Conservation (phyloP, 2,888 invertebrate species). For the Lochmaea crataegi region DNA sequence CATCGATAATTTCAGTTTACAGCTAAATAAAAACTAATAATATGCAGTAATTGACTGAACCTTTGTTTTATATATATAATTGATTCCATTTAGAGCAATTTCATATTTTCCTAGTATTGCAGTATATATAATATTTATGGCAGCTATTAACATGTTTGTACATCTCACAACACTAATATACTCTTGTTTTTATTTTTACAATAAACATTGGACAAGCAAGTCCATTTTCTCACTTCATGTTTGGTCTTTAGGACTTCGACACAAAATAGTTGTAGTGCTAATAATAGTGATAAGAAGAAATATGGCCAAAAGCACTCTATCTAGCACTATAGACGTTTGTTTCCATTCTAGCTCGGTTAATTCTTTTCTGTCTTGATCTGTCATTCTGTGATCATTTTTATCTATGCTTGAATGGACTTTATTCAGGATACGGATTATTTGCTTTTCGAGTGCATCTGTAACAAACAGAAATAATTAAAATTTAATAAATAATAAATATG, state of each 20-base stretch:
- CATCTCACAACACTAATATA: background rate
- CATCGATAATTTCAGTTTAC: too few species aligned
- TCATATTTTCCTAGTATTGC: too few species aligned
- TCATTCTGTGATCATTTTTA: slow-evolving; percentile 80
- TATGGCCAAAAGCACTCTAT: slow-evolving; percentile 79
- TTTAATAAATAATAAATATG: background rate
- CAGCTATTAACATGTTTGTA: background rate
- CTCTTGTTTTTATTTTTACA: background rate
- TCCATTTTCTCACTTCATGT: slow-evolving; percentile 27
- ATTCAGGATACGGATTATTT: slow-evolving; percentile 75
- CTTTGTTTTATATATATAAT: too few species aligned
- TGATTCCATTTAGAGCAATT: too few species aligned
- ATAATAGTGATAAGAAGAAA: slow-evolving; percentile 82
- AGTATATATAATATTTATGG: too few species aligned
- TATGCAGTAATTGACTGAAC: too few species aligned
- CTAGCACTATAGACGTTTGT: slow-evolving; percentile 84
- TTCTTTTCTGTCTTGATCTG: slow-evolving; percentile 83
- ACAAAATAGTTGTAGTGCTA: slow-evolving; percentile 83
- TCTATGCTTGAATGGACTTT: slow-evolving; percentile 82
- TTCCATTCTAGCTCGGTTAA: slow-evolving; percentile 88
- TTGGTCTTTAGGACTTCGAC: slow-evolving; percentile 71
- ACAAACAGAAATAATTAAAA: slow-evolving; percentile 9
- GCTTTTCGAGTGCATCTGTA: slow-evolving; percentile 69
- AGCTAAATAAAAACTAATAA: too few species aligned
- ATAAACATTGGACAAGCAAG: background rate